Evolutionary conservation across 2,797 vertebrate species (phyloP).

Genomic region (Macropus fuliginosus): DNA sequence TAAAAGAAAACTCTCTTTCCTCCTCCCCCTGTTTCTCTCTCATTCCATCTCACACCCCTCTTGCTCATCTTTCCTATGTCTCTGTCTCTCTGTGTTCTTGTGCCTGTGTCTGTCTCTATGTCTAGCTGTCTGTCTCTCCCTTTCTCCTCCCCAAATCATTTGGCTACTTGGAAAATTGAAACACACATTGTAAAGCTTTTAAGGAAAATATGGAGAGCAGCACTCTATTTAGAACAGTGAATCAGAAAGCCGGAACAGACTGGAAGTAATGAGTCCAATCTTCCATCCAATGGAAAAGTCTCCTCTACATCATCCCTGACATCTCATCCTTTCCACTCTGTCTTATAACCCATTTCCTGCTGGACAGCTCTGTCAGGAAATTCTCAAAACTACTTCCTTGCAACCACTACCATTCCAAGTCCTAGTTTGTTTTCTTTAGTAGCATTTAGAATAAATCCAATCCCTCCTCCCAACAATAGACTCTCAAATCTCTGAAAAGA

Average conservation of each 20-base stretch:
- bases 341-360: background rate
- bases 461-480: background rate
- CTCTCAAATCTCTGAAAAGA: background rate
- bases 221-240: background rate
- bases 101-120: background rate
- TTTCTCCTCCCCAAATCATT: background rate
- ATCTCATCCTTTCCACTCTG: background rate
- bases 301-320: background rate
- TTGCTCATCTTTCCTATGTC: background rate
- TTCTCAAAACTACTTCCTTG: background rate
- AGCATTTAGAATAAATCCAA: background rate
- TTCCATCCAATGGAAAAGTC: background rate
- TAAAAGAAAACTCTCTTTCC: conserved; percentile 41
- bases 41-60: background rate
- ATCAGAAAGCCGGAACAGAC: background rate
- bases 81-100: background rate
- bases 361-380: background rate
- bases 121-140: background rate
- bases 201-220: background rate
- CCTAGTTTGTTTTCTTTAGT: background rate
- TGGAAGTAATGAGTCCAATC: background rate
- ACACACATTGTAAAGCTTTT: background rate
- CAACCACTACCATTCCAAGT: background rate
- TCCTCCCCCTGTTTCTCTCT: background rate
- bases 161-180: background rate